A percentile compares a stretch with the other conserved stretches of the same genome.
phyloP scores from a whole-genome alignment of 2,797 vertebrate species.

The Sebastiscus albofasciatus region DNA sequence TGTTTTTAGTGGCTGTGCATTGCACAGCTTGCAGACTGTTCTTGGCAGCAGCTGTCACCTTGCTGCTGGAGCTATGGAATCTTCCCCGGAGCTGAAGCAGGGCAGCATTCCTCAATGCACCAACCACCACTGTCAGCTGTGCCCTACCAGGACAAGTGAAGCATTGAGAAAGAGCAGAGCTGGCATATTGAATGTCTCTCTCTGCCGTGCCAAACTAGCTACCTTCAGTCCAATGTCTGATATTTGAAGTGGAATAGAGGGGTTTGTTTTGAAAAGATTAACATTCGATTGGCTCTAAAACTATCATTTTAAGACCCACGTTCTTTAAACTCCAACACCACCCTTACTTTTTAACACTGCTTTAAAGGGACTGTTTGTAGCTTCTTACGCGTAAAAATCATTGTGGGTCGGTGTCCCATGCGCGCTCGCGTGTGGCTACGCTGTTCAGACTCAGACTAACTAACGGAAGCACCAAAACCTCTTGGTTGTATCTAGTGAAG shows the following conservation, averaged over 20 bases:
- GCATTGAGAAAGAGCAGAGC: slow-evolving; percentile 69
- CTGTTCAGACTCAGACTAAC: no score
- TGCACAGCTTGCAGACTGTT: slow-evolving; percentile 62
- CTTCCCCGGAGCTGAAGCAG: slow-evolving; percentile 74
- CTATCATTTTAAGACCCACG: neutral
- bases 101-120: slow-evolving; percentile 73
- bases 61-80: slow-evolving; percentile 78
- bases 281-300: slow-evolving; percentile 11
- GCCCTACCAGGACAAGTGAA: slow-evolving; percentile 69
- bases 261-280: slow-evolving; percentile 23
- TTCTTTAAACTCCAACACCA: neutral
- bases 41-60: slow-evolving; percentile 78
- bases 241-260: slow-evolving; percentile 1
- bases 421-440: no score
- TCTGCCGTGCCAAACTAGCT: slow-evolving; percentile 41
- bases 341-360: neutral
- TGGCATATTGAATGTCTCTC: slow-evolving; percentile 66
- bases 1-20: slow-evolving; percentile 48
- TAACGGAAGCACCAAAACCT: no score
- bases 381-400: no score
- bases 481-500: no score
- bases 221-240: slow-evolving; percentile 44
- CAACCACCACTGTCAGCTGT: slow-evolving; percentile 70
- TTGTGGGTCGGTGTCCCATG: no score
- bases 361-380: neutral